Percentiles rank a stretch among this genome's conserved stretches.
These are phyloP conservation scores for Phainopepla nitens DNA, from an alignment of 2,113 vertebrate species.

Conservation along the genomic window DNA sequence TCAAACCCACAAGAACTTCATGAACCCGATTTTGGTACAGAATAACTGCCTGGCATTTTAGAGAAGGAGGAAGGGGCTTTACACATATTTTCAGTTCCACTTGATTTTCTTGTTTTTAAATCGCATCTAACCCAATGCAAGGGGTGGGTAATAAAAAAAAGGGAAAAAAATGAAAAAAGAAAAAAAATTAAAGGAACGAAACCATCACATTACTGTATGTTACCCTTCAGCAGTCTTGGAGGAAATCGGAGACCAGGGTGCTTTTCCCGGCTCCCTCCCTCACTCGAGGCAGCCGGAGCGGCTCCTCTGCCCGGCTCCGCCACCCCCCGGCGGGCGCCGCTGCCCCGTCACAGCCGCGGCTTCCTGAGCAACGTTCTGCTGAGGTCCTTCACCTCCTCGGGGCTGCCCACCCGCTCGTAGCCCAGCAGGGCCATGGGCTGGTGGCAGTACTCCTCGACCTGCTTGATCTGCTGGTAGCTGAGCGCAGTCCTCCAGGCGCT, in stretches of 20 bases:
- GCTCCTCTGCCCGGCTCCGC: not conserved
- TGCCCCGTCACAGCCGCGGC: slow-evolving; percentile 80
- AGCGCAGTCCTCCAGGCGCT: slow-evolving; percentile 94
- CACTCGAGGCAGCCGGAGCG: not conserved
- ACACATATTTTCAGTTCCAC: not conserved
- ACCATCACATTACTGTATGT: slow-evolving; percentile 3
- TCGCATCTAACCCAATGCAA: not conserved
- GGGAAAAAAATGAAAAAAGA: not conserved
- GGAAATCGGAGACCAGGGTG: not conserved
- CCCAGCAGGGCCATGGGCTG: slow-evolving; percentile 92
- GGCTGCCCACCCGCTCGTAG: slow-evolving; percentile 86
- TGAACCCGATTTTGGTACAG: slow-evolving; percentile 52
- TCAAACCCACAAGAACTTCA: slow-evolving; percentile 45
- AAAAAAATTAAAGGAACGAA: not conserved
- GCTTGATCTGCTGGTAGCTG: slow-evolving; percentile 95
- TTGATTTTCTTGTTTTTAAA: not conserved
- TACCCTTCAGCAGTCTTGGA: slow-evolving; percentile 35
- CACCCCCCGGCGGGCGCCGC: fast-evolving
- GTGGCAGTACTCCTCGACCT: slow-evolving; percentile 96
- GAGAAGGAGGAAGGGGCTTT: not conserved
- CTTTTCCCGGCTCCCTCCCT: not conserved
- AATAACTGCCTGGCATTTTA: not conserved
- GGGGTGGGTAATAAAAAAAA: fast-evolving
- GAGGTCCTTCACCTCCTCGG: slow-evolving; percentile 90
- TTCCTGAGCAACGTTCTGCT: slow-evolving; percentile 90